Evolutionary conservation across 2,797 vertebrate species (phyloP), one percentile per base, ranked within the genome.

Genomic region (Notolabrus celidotus): DNA sequence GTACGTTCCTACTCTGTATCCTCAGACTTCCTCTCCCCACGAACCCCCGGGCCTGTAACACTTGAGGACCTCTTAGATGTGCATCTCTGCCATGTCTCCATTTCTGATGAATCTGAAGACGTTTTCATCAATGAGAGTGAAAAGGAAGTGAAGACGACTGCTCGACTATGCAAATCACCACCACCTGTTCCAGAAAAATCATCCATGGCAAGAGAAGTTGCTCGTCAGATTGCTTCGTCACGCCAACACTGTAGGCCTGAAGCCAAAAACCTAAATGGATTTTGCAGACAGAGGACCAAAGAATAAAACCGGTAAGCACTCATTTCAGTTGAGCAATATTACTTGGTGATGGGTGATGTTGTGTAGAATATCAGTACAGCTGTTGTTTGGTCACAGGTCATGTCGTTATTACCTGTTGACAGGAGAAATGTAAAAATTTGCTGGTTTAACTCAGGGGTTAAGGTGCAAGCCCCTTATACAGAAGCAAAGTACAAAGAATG

Each of bases 141-240:
- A 10, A 78, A 74, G 0, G 25, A 66, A 0, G 41, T 0, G 22
- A 49, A 69, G 19, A 51, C 55, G 90, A 92, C 65, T 1, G 0
- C 49, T 27, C 31, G 0, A 20, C 10, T 34, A 0, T 0, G 2
- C 7, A 89, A 88, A 79, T 67, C 47, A 10, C 79, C 88, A 0
- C 97, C 97, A 0, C 94, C 96, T 0, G 92, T 98, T 56, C 94
- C 95, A 0, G 93, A 94, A 60, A 99, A 99, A 83, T 96, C 96
- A 0, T 73, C 86, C 0, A 78, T 81, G 87, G 92, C 95, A 0
- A 82, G 52, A 69, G 78, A 95, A 90, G 86, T 89, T 91, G 80
- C 93, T 0, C 89, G 82, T 33, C 89, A 95, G 59, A 86, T 94
- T 12, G 85, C 91, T 10, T 89, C 85, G 53, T 88, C 91, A n/a